These are phyloP conservation scores for Aselliscus stoliczkanus DNA, from an alignment of 2,797 vertebrate species.

Conservation along the genomic window DNA sequence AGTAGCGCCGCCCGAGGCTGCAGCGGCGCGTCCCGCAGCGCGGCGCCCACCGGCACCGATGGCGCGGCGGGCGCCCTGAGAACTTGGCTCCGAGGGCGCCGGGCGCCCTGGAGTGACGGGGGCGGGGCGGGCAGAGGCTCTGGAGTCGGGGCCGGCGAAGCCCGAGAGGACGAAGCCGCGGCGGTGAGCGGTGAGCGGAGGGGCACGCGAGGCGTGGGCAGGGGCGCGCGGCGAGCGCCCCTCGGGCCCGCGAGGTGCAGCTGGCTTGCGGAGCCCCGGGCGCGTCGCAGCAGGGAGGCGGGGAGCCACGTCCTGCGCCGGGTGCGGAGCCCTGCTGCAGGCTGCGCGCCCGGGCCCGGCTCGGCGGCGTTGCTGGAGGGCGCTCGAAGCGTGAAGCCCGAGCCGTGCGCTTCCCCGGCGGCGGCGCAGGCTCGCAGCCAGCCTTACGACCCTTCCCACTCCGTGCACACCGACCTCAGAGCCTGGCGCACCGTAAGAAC, in stretches of 20 bases:
- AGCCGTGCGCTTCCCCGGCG: background rate
- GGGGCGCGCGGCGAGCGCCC: background rate
- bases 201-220: background rate
- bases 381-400: background rate
- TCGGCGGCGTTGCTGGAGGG: background rate
- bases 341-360: background rate
- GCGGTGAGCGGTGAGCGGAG: slow-evolving; percentile 45
- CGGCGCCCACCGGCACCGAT: slow-evolving; percentile 41
- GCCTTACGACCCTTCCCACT: background rate
- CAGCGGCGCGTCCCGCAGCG: slow-evolving; percentile 35
- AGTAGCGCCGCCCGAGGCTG: slow-evolving; percentile 33
- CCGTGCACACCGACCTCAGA: background rate
- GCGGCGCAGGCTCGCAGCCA: background rate
- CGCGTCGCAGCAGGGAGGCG: background rate
- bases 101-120: slow-evolving; percentile 57
- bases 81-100: slow-evolving; percentile 11
- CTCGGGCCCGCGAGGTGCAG: background rate
- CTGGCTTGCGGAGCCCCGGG: background rate
- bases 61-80: slow-evolving; percentile 29
- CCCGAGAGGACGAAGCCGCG: slow-evolving; percentile 7
- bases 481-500: background rate
- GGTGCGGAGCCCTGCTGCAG: background rate
- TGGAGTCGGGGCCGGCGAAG: background rate
- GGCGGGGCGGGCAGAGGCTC: background rate
- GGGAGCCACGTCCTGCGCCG: slow-evolving; percentile 44